phyloP scores from a whole-genome alignment of 2,797 vertebrate species.

The Acipenser ruthenus region DNA sequence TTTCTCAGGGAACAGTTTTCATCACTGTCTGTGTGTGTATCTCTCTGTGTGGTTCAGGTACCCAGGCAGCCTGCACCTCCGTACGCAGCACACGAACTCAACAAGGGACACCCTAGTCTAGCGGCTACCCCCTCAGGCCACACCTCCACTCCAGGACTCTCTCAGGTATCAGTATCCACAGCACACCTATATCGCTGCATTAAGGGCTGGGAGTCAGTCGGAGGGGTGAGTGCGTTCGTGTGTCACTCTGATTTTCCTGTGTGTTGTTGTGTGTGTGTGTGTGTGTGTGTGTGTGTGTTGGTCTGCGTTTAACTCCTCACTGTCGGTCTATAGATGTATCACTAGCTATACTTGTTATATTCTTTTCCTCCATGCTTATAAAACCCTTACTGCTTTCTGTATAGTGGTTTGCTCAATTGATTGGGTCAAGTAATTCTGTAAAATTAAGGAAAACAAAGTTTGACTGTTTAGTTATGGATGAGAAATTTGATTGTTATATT shows the following conservation, averaged over 20 bases:
- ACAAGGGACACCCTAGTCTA: constrained; percentile 90
- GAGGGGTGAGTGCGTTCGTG: constrained; percentile 49
- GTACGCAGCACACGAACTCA: constrained; percentile 86
- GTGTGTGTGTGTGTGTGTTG: neutral
- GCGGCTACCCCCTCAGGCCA: constrained; percentile 87
- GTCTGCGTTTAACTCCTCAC: neutral
- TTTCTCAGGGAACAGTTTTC: no score
- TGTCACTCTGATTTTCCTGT: constrained; percentile 31
- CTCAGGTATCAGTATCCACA: constrained; percentile 80
- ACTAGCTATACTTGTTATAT: neutral
- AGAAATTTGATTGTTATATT: no score
- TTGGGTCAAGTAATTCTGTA: no score
- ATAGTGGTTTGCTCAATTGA: no score
- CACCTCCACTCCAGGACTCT: constrained; percentile 83
- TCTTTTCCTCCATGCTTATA: neutral
- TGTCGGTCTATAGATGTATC: constrained; percentile 12
- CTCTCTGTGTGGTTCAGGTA: constrained; percentile 69
- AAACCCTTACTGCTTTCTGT: no score
- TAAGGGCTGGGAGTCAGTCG: constrained; percentile 63
- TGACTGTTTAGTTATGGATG: no score
- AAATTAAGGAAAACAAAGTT: no score
- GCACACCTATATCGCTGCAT: constrained; percentile 59
- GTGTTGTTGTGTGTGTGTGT: neutral
- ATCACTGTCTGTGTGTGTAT: neutral
- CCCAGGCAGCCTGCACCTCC: constrained; percentile 80